These are phyloP conservation scores for Diplodus puntazzo DNA, from an alignment of 2,797 vertebrate species.

Conservation along the genomic window DNA sequence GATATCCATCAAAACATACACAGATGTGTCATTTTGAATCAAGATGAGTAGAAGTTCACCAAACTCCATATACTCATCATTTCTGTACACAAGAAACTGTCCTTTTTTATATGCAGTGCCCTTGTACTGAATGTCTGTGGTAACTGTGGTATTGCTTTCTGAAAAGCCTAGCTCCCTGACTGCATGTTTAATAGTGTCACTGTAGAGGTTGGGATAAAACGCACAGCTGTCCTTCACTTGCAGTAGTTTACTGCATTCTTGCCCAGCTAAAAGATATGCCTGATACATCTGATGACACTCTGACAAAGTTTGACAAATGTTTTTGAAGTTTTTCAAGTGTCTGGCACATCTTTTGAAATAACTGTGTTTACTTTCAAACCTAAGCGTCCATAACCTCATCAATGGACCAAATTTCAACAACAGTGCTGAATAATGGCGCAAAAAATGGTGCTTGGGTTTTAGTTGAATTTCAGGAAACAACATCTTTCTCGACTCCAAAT, in stretches of 20 bases:
- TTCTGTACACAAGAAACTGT: too few relatives aligned
- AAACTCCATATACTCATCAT: too few relatives aligned
- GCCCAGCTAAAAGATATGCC: conserved; percentile 49
- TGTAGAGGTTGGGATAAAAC: too few relatives aligned
- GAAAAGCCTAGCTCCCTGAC: too few relatives aligned
- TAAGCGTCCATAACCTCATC: conserved; percentile 27
- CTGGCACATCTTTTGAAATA: conserved; percentile 38
- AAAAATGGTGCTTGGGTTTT: conserved; percentile 61
- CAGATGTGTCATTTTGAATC: too few relatives aligned
- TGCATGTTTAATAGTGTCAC: too few relatives aligned
- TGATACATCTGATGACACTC: conserved; percentile 56
- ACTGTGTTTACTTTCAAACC: conserved; percentile 29
- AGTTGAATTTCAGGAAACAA: conserved; percentile 46
- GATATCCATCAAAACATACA: too few relatives aligned
- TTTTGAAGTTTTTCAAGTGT: conserved; percentile 36
- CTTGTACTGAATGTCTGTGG: too few relatives aligned
- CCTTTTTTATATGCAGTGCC: too few relatives aligned
- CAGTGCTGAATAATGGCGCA: conserved; percentile 40
- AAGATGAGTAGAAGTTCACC: too few relatives aligned
- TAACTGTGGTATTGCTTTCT: too few relatives aligned
- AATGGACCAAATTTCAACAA: conserved; percentile 33
- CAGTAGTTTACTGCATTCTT: not conserved
- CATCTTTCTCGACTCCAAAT: conserved; percentile 53
- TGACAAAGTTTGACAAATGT: conserved; percentile 36
- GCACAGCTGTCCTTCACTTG: not conserved